Evolutionary conservation across 2,797 vertebrate species (phyloP).

Genomic region (Chromobotia macracanthus): DNA sequence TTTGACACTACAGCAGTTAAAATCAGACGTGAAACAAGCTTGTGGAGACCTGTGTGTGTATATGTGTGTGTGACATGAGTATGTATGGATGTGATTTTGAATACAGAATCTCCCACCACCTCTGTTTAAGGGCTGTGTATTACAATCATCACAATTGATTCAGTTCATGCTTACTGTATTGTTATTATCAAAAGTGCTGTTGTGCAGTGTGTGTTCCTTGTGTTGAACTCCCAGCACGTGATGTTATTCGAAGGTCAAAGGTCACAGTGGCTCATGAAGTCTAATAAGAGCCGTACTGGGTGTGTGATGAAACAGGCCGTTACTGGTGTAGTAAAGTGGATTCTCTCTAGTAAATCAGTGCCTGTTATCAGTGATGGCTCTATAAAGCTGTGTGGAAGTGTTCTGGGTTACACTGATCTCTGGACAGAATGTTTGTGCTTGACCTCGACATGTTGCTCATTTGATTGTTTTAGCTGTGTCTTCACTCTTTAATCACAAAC

Average conservation of each 20-base stretch:
- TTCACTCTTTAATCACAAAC: slow-evolving; percentile 43
- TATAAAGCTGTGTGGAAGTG: neutral
- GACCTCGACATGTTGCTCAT: slow-evolving; percentile 1
- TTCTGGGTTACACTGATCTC: slow-evolving; percentile 4
- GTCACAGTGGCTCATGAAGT: slow-evolving; percentile 3
- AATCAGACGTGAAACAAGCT: too few relatives aligned
- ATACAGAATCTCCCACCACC: too few relatives aligned
- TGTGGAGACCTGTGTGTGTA: neutral
- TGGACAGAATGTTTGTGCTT: slow-evolving; percentile 18
- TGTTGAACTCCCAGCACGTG: neutral
- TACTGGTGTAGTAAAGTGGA: slow-evolving; percentile 39
- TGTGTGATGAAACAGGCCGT: slow-evolving; percentile 6
- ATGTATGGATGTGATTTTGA: too few relatives aligned
- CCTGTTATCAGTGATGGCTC: slow-evolving; percentile 39
- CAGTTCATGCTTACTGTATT: too few relatives aligned
- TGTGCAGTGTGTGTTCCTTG: neutral
- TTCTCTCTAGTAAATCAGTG: slow-evolving; percentile 40
- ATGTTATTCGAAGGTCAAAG: slow-evolving; percentile 8
- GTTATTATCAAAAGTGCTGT: too few relatives aligned
- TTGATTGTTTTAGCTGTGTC: slow-evolving; percentile 10
- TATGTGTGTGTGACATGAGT: neutral
- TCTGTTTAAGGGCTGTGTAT: neutral
- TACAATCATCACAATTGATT: too few relatives aligned
- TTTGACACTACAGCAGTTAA: too few relatives aligned
- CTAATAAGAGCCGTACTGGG: neutral